Base-by-base conservation (phyloP, 2,888 invertebrate genomes). In the Drosophila anomalata region DNA sequence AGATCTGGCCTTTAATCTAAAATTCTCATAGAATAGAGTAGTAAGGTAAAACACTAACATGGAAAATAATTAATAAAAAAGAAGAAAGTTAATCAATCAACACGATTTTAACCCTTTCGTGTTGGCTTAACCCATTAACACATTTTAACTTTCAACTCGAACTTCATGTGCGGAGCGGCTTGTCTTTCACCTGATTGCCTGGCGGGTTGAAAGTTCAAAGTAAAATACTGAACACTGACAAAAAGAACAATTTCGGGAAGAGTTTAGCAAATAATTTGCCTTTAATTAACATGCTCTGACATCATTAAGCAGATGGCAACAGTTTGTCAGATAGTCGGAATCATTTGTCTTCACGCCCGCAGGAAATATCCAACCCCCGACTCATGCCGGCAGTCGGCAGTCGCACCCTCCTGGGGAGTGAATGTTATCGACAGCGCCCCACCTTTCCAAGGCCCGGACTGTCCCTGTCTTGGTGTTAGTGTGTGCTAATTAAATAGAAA, bases 251-350 rank as follows among this genome's bases (percentile, higher is more conserved):
- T 12, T 63, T 42, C 33, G 56, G 50, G 17, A 41, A 51, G 55
- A 71, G 63, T 80, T 89, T 82, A 83, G 87, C 78, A 88, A 89
- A 89, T 89, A 90, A 90, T 89, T 90, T 89, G 89, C 84, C 84
- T 88, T 90, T 90, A 89, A 90, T 90, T 90, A 90, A 88, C 89
- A 87, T 88, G 79, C 79, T 87, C 79, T 87, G 89, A 87, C 89
- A 87, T 88, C 88, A 89, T 88, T 87, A 88, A 58, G 71, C 51
- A 73, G 65, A 83, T 86, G 80, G 86, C 80, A 81, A 83, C 80
- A 79, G 84, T 86, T 82, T 83, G 84, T 83, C 78, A 73, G 84
- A 63, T 70, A 69, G 77, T 68, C 62, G 69, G 36, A 69, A 71
- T 69, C 84, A 86, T 82, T 86, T 86, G 87, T 86, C 87, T 77